Conservation (phyloP, 2,797 vertebrate species). For the Oryzias sinensis region DNA sequence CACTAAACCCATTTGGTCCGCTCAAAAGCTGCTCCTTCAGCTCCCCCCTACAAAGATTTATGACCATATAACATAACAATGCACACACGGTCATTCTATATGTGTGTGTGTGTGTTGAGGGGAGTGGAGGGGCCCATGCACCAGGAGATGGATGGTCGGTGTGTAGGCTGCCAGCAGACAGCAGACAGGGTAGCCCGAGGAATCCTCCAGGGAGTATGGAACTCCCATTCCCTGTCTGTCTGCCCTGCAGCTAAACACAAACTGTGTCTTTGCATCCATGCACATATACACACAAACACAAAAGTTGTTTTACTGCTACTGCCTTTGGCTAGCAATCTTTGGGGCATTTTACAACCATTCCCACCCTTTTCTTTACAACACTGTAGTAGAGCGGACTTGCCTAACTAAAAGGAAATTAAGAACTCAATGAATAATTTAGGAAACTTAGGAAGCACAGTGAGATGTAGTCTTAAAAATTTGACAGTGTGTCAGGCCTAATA, state of each 20-base stretch:
- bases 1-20: conserved; percentile 57
- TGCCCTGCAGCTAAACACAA: conserved; percentile 76
- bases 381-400: conserved; percentile 46
- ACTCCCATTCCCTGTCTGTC: conserved; percentile 78
- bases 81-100: conserved; percentile 66
- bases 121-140: conserved; percentile 62
- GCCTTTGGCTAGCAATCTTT: conserved; percentile 75
- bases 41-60: conserved; percentile 71
- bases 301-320: conserved; percentile 71
- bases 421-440: conserved; percentile 71
- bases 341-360: conserved; percentile 72
- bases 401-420: conserved; percentile 73
- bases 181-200: conserved; percentile 72
- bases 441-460: conserved; percentile 56
- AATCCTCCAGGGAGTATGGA: conserved; percentile 79
- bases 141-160: conserved; percentile 78
- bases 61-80: conserved; percentile 78
- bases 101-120: conserved; percentile 44
- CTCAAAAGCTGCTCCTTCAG: conserved; percentile 38
- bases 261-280: conserved; percentile 33
- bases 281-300: conserved; percentile 19
- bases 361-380: conserved; percentile 60
- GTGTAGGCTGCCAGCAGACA: conserved; percentile 79
- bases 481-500: conserved; percentile 68
- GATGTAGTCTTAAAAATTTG: conserved; percentile 52